Conservation (phyloP, 2,113 vertebrate species). For the Ochotona curzoniae region DNA sequence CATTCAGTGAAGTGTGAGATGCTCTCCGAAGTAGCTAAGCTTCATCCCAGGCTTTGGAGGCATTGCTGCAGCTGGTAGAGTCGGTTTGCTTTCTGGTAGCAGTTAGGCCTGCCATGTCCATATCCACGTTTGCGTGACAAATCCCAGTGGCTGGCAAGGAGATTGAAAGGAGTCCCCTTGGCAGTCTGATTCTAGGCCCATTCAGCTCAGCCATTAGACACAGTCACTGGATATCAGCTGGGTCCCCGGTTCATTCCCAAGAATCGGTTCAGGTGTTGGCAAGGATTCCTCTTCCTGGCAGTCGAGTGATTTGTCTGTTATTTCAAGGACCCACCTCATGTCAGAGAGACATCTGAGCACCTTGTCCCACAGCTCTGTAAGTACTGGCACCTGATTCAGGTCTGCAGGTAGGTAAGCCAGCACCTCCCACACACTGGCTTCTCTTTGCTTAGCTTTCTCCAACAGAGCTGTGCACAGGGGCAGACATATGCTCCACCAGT, state of each 20-base stretch:
- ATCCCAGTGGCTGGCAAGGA: too few relatives aligned
- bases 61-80: too few relatives aligned
- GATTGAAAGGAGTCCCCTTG: background rate
- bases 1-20: background rate
- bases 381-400: accelerated
- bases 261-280: background rate
- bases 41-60: background rate
- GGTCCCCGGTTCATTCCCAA: accelerated
- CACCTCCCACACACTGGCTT: background rate
- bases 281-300: background rate
- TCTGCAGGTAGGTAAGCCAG: background rate
- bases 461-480: background rate
- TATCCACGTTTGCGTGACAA: too few relatives aligned
- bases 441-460: too few relatives aligned
- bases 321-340: background rate
- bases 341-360: accelerated
- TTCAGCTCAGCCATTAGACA: background rate
- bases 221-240: accelerated
- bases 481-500: accelerated
- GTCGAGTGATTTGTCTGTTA: background rate
- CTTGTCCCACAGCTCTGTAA: accelerated
- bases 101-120: background rate
- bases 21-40: background rate
- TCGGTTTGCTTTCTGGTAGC: background rate
- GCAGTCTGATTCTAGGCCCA: too few relatives aligned